Conservation (phyloP, 2,113 vertebrate species). For the Mustela nigripes region DNA sequence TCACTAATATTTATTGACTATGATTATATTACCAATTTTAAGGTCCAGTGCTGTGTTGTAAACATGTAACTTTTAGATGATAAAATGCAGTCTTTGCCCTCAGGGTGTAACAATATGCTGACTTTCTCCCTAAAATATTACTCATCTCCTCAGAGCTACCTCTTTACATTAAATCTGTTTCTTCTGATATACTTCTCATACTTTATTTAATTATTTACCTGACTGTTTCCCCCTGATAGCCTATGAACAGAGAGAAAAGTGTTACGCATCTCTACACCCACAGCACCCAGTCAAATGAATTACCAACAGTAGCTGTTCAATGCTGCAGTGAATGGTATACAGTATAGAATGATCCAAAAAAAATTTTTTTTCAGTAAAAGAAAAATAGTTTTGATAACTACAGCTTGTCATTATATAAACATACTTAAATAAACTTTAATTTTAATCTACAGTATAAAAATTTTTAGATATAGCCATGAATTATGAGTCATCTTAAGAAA, state of each 20-base stretch:
- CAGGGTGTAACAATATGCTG: not conserved
- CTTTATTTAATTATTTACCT: not conserved
- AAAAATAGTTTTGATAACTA: too few species aligned
- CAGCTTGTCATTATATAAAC: too few species aligned
- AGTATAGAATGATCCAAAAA: not conserved
- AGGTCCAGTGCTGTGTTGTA: not conserved
- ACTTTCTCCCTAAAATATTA: slow-evolving; percentile 2
- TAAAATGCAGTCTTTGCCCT: not conserved
- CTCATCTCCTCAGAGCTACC: not conserved
- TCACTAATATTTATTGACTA: not conserved
- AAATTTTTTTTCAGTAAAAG: too few species aligned
- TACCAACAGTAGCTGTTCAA: not conserved
- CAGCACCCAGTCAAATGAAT: not conserved
- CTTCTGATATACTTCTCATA: slow-evolving; percentile 33
- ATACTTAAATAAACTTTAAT: not conserved
- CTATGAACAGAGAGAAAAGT: not conserved
- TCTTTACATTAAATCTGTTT: slow-evolving; percentile 19
- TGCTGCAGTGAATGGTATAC: not conserved
- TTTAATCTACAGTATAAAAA: not conserved
- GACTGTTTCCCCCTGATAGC: not conserved
- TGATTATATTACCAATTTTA: slow-evolving; percentile 36
- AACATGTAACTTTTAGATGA: not conserved
- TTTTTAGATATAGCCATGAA: not conserved
- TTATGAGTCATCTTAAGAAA: not conserved
- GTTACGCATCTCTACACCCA: not conserved